Percentiles rank a stretch among this genome's conserved stretches.
These are phyloP conservation scores for Tragelaphus eurycerus DNA, from an alignment of 2,797 vertebrate species.

Conservation along the genomic window DNA sequence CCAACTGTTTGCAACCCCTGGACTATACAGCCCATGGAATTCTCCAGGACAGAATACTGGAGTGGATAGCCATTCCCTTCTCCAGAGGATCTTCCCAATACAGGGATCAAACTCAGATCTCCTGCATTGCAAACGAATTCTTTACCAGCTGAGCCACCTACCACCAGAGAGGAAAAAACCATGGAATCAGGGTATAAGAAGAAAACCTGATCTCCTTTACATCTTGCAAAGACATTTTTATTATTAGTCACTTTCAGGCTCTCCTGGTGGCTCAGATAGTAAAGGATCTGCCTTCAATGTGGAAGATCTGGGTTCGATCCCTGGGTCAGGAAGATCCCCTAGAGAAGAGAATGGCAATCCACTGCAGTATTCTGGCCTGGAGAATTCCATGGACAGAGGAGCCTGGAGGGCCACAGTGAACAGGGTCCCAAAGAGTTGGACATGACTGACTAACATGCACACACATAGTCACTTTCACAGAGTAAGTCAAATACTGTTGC, in stretches of 20 bases:
- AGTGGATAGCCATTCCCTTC: background rate
- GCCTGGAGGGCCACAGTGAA: background rate
- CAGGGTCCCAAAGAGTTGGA: background rate
- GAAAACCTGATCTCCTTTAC: background rate
- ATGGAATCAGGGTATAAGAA: background rate
- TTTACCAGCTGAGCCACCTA: background rate
- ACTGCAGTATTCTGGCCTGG: background rate
- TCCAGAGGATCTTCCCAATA: background rate
- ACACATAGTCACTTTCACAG: background rate
- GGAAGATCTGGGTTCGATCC: background rate
- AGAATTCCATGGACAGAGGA: background rate
- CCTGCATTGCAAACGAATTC: background rate
- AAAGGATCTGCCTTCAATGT: background rate
- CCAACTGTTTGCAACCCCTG: background rate
- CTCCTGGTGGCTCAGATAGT: background rate
- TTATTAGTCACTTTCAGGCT: background rate
- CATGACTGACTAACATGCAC: background rate
- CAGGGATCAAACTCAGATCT: background rate
- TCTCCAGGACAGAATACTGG: background rate
- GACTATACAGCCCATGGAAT: background rate
- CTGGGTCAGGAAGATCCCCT: background rate
- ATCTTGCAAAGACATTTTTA: background rate
- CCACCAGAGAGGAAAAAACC: background rate
- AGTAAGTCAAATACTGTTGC: background rate
- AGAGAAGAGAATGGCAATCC: background rate